phyloP scores from a whole-genome alignment of 2,797 vertebrate genomes.

The Phalloptychus januarius region DNA sequence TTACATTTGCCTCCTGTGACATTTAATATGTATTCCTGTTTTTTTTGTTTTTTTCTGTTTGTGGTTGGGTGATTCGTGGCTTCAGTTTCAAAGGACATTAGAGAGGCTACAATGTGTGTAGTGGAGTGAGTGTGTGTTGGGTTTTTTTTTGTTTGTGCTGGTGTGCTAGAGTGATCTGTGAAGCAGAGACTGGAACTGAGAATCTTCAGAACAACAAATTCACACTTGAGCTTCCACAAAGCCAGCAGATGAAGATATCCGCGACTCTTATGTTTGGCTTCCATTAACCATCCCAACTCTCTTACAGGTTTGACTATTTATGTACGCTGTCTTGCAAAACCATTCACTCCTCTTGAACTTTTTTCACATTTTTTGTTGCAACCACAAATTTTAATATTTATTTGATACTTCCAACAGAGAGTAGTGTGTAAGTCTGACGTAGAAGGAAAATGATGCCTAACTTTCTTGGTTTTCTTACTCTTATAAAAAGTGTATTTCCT shows the following conservation, averaged over 20 bases:
- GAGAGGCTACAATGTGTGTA: constrained; percentile 17
- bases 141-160: constrained; percentile 15
- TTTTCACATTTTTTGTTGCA: not conserved
- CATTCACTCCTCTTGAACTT: not conserved
- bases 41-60: constrained; percentile 55
- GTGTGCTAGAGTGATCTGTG: constrained; percentile 23
- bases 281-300: constrained; percentile 73
- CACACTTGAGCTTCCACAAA: constrained; percentile 42
- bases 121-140: not conserved
- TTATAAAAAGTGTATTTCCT: not conserved
- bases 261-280: constrained; percentile 65
- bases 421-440: not conserved
- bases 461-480: not conserved
- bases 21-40: constrained; percentile 68
- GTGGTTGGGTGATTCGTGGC: constrained; percentile 47
- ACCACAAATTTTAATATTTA: not conserved
- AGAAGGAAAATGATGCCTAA: not conserved
- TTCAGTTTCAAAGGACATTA: constrained; percentile 47
- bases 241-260: constrained; percentile 43
- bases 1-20: constrained; percentile 79
- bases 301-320: constrained; percentile 55
- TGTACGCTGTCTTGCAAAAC: not conserved
- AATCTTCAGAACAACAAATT: constrained; percentile 44
- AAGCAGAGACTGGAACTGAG: constrained; percentile 36
- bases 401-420: not conserved